Evolutionary conservation across 2,888 invertebrate genomes (phyloP).

Genomic region (Stenolophus ochropezus): DNA sequence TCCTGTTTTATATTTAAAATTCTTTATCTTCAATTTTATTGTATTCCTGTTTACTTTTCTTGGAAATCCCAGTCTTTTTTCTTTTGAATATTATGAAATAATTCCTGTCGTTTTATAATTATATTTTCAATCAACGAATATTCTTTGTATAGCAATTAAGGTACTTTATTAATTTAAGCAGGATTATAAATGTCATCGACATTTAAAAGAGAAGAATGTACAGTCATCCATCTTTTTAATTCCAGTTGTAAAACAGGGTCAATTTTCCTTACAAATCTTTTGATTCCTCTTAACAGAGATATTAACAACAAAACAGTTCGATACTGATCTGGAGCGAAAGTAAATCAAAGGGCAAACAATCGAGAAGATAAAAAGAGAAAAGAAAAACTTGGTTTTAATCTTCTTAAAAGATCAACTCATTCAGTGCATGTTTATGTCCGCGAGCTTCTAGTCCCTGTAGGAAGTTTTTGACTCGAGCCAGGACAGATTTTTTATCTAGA

Average conservation of each 20-base stretch:
- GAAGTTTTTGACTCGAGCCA: not conserved
- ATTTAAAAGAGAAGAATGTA: not conserved
- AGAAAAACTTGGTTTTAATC: conserved; percentile 47
- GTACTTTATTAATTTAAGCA: not conserved
- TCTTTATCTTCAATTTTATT: too few species aligned
- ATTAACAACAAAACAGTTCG: conserved; percentile 24
- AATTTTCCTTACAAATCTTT: not conserved
- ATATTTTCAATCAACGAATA: not conserved
- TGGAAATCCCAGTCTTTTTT: too few species aligned
- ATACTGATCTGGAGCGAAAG: not conserved
- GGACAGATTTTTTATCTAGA: conserved; percentile 42
- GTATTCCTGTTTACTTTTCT: too few species aligned
- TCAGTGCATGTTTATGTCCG: conserved; percentile 1
- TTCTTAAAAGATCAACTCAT: conserved; percentile 45
- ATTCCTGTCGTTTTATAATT: too few species aligned
- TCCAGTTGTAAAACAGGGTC: not conserved
- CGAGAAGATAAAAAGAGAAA: conserved; percentile 13
- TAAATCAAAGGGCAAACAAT: conserved; percentile 35
- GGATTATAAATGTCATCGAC: not conserved
- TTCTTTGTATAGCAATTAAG: not conserved
- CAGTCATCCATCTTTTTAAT: not conserved
- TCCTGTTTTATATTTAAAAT: too few species aligned
- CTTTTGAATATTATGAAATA: too few species aligned
- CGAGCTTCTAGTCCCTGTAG: not conserved
- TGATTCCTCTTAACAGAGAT: not conserved